phyloP scores from a whole-genome alignment of 2,888 invertebrate species.

The Agonopterix heracliana region DNA sequence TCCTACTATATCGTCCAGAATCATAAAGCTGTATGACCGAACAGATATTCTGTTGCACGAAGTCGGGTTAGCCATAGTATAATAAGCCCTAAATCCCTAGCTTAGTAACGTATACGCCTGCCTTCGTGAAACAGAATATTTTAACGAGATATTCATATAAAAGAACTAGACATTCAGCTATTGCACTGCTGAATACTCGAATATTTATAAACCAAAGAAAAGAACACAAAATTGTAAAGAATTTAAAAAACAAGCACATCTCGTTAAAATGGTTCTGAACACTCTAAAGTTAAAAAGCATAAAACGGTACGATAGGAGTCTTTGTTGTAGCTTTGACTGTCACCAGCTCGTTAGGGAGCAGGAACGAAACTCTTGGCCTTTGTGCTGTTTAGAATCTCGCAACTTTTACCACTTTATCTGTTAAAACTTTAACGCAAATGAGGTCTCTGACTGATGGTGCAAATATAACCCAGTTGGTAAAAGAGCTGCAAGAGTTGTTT shows the following conservation, averaged over 20 bases:
- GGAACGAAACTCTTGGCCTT: slow-evolving; percentile 5
- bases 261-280: not conserved
- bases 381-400: not conserved
- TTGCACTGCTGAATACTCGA: too few species aligned
- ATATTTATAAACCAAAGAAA: too few species aligned
- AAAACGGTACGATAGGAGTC: not conserved
- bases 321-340: slow-evolving; percentile 3
- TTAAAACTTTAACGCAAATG: not conserved
- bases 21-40: too few species aligned
- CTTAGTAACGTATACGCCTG: too few species aligned
- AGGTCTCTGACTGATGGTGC: not conserved
- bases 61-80: too few species aligned
- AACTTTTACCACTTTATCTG: not conserved
- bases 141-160: too few species aligned
- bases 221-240: too few species aligned
- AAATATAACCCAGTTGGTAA: not conserved
- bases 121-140: too few species aligned
- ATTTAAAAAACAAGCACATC: not conserved
- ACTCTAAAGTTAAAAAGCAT: not conserved
- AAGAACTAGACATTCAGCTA: too few species aligned
- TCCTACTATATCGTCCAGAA: not conserved
- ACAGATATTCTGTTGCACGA: too few species aligned
- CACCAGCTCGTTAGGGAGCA: slow-evolving; percentile 4
- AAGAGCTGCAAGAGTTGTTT: too few species aligned
- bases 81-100: too few species aligned